These are phyloP conservation scores for Pseudomyrmex flavicornis DNA, from an alignment of 1,140 invertebrate species.

Conservation along the genomic window DNA sequence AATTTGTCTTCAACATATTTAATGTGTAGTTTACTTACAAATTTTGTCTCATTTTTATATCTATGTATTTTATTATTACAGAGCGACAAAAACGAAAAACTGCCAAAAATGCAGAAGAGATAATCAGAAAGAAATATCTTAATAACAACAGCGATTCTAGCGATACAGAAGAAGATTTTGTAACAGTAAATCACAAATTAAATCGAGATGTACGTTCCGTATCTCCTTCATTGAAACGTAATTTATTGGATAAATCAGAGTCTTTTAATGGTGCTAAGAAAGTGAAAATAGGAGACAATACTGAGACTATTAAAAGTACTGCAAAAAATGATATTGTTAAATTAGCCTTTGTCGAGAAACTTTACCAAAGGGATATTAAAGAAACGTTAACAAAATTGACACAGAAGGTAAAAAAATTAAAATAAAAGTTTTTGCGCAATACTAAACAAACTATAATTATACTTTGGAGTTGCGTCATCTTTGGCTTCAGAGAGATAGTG, in stretches of 20 bases:
- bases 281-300: constrained; percentile 66
- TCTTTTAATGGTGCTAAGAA: constrained; percentile 68
- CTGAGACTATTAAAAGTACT: neutral
- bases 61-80: constrained; percentile 34
- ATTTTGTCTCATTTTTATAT: constrained; percentile 17
- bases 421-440: neutral
- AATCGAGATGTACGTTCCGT: constrained; percentile 53
- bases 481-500: too few relatives aligned
- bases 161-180: constrained; percentile 67
- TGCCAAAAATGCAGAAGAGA: constrained; percentile 78
- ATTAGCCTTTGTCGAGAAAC: constrained; percentile 74
- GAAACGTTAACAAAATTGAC: constrained; percentile 77
- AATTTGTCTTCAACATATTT: neutral
- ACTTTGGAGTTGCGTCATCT: too few relatives aligned
- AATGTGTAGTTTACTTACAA: neutral
- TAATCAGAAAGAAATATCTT: constrained; percentile 76
- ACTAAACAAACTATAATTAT: neutral
- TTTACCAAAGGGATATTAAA: constrained; percentile 77
- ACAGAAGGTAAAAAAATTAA: constrained; percentile 73
- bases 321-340: constrained; percentile 50
- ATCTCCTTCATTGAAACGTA: constrained; percentile 77
- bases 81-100: constrained; percentile 75
- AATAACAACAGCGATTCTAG: constrained; percentile 73
- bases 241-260: constrained; percentile 63
- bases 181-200: constrained; percentile 70